Evolutionary conservation across 2,113 vertebrate species (phyloP), one percentile per base, ranked within the genome.

Genomic region (Camarhynchus parvulus): DNA sequence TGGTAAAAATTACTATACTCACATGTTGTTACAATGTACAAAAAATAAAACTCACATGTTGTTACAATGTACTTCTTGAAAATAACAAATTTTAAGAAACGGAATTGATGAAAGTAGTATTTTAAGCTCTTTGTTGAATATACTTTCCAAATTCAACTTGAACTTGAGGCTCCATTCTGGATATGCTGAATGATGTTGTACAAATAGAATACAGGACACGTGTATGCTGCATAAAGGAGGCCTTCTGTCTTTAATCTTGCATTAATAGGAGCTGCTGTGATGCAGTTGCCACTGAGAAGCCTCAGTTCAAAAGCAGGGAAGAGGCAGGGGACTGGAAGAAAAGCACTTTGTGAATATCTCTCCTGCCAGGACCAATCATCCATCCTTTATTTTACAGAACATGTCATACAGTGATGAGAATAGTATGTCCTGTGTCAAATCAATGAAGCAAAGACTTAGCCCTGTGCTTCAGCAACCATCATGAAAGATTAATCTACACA

Each of bases 381-480:
- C n/a, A 35, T 85, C 41, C 62, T 93, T 92, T 88, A 85, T 87
- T 95, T 96, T 91, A 95, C 11, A 79, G 62, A 82, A 94, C 7
- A 19, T 76, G 63, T 85, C 95, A 88, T 35, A 90, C 37, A 1
- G 82, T 80, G 96, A 90, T 91, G 78, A 96, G 88, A 95, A 90
- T 90, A 79, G 37, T 44, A 92, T 76, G 93, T 95, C 81, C 69
- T 90, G 66, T 95, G 93, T 91, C 93, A 94, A 96, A 96, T 95
- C 95, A 94, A 87, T 91, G 92, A 95, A 96, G 73, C 64, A 87
- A 95, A 39, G 56, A 62, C 84, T 92, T 92, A 76, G 67, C 73
- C 89, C 77, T 47, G 23, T 2, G 8, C 67, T 92, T 94, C 70
- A 91, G 66, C 49, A 95, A 20, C 81, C 22, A 83, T 41, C 78